Evolutionary conservation across 2,888 invertebrate species (phyloP).

Genomic region (Hetaerina titia): DNA sequence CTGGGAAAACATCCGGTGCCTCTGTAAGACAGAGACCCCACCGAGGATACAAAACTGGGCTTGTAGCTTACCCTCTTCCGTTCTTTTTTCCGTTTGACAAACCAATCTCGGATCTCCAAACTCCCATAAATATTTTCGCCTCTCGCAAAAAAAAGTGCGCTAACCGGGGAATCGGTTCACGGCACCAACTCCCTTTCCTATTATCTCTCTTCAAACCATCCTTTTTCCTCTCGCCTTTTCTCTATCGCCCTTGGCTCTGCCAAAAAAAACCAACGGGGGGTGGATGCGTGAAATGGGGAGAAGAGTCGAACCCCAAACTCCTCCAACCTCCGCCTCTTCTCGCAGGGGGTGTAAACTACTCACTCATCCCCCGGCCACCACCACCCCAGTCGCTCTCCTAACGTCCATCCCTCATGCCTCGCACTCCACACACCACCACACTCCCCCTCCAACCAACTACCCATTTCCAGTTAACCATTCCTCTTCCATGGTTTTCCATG

Average conservation of each 20-base stretch:
- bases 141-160: constrained; percentile 42
- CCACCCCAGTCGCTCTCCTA: not conserved
- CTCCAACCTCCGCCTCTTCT: not conserved
- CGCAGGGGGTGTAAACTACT: constrained; percentile 55
- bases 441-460: constrained; percentile 34
- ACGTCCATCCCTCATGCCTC: constrained; percentile 31
- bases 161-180: not conserved
- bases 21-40: not conserved
- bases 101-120: constrained; percentile 43
- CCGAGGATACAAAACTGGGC: not conserved
- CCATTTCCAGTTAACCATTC: constrained; percentile 43
- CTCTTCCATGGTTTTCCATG: constrained; percentile 38
- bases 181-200: constrained; percentile 28
- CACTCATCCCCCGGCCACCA: not conserved
- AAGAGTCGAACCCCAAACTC: not conserved
- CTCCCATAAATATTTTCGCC: constrained; percentile 58
- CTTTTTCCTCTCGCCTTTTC: not conserved
- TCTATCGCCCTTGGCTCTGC: not conserved
- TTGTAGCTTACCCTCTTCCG: not conserved
- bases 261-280: not conserved
- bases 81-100: constrained; percentile 51
- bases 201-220: constrained; percentile 36
- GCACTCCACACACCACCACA: not conserved
- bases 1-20: not conserved
- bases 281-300: not conserved